These are phyloP conservation scores for Climacteris rufus DNA, from an alignment of 2,113 vertebrate species.

Conservation along the genomic window DNA sequence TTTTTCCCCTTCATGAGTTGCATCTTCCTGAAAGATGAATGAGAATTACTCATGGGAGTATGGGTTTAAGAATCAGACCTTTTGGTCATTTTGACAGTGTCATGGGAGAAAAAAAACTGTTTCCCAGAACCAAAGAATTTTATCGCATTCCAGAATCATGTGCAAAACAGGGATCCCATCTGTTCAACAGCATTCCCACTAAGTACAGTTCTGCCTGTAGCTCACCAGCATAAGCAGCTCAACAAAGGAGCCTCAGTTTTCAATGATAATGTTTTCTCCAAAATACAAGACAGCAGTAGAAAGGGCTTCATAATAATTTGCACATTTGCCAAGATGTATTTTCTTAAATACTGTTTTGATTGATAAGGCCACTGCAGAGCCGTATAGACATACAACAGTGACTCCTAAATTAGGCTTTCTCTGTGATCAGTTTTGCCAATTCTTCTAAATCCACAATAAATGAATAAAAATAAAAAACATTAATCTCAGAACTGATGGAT, in stretches of 20 bases:
- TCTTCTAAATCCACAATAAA: background rate
- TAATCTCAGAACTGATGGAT: background rate
- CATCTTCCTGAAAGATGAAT: background rate
- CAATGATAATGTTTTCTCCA: background rate
- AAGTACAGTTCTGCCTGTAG: background rate
- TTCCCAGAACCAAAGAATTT: conserved; percentile 64
- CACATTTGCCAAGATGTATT: background rate
- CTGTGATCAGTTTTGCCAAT: background rate
- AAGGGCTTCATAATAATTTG: background rate
- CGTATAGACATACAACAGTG: background rate
- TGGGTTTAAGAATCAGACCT: conserved; percentile 2
- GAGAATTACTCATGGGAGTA: background rate
- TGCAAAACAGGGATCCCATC: conserved; percentile 53
- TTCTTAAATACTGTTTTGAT: background rate
- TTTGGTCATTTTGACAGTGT: conserved; percentile 9
- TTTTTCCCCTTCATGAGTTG: background rate
- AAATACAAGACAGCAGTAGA: background rate
- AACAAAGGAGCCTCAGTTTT: conserved; percentile 27
- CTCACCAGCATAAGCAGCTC: background rate
- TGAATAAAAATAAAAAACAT: background rate
- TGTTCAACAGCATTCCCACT: conserved; percentile 36
- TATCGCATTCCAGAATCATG: conserved; percentile 67
- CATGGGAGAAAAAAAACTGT: conserved; percentile 50
- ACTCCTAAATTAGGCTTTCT: background rate
- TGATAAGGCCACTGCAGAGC: background rate